Evolutionary conservation across 1,140 invertebrate genomes (phyloP).

Genomic region (Heliconius nattereri): DNA sequence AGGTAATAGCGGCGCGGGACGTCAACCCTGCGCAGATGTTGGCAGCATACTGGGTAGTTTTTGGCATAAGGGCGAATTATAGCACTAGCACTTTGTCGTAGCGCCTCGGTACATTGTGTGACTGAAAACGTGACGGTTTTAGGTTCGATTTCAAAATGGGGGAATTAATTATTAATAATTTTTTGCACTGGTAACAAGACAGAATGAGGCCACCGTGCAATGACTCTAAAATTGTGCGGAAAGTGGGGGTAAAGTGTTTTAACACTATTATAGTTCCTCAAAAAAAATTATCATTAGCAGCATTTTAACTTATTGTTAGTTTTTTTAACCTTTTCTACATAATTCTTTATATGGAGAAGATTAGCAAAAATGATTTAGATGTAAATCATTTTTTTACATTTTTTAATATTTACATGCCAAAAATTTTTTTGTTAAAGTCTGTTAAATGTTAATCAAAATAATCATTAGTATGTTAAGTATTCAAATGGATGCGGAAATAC

Average conservation of each 20-base stretch:
- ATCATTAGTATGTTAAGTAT: background rate
- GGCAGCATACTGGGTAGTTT: slow-evolving; percentile 64
- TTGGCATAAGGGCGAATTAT: slow-evolving; percentile 58
- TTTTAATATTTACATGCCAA: background rate
- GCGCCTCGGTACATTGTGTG: too few relatives aligned
- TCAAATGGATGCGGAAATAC: too few relatives aligned
- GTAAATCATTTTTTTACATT: background rate
- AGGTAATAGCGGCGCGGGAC: slow-evolving; percentile 34
- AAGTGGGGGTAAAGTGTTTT: too few relatives aligned
- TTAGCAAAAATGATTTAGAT: background rate
- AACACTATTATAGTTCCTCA: too few relatives aligned
- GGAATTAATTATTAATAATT: too few relatives aligned
- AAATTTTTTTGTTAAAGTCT: background rate
- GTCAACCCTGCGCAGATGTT: slow-evolving; percentile 54
- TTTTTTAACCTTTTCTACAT: background rate
- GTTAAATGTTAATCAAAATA: background rate
- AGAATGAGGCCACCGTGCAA: too few relatives aligned
- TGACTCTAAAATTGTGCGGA: too few relatives aligned
- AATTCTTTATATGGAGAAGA: background rate
- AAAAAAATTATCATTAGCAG: too few relatives aligned
- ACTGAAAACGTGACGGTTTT: too few relatives aligned
- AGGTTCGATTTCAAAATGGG: too few relatives aligned
- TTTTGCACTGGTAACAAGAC: too few relatives aligned
- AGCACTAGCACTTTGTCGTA: background rate
- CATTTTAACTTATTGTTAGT: too few relatives aligned